A percentile compares a stretch with the other conserved stretches of the same genome.
These are phyloP conservation scores for Semaprochilodus insignis DNA, from an alignment of 2,797 vertebrate genomes.

Conservation along the genomic window DNA sequence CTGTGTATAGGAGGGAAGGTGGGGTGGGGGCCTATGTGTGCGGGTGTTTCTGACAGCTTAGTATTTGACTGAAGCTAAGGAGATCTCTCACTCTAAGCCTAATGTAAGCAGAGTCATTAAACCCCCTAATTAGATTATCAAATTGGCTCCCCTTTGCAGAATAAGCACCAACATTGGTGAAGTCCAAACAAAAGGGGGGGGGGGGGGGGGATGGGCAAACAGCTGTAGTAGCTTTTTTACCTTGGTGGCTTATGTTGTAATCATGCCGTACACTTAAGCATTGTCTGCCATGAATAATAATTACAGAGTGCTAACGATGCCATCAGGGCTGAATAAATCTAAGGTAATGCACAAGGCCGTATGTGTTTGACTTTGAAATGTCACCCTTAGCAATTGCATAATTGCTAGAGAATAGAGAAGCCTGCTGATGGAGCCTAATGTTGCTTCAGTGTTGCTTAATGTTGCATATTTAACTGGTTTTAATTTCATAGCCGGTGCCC, in stretches of 20 bases:
- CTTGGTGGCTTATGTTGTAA: conserved; percentile 28
- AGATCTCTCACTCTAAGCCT: conserved; percentile 14
- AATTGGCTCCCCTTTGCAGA: conserved; percentile 21
- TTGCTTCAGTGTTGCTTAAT: conserved; percentile 12
- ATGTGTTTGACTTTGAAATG: conserved; percentile 20
- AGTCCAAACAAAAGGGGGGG: conserved; percentile 23
- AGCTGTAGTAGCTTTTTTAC: conserved; percentile 11
- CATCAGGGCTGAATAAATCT: conserved; percentile 16
- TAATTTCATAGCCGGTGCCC: neutral
- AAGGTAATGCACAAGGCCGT: conserved; percentile 1
- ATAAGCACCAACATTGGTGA: conserved; percentile 10
- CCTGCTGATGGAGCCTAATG: neutral
- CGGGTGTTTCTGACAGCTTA: conserved; percentile 15
- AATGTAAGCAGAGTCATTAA: conserved; percentile 43
- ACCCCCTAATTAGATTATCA: conserved; percentile 54
- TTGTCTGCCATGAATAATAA: conserved; percentile 43
- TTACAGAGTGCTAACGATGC: conserved; percentile 29
- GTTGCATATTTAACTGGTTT: conserved; percentile 1
- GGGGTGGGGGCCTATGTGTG: too few relatives aligned
- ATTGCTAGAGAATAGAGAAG: conserved; percentile 19
- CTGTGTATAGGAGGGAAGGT: neutral
- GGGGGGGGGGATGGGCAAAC: conserved; percentile 18
- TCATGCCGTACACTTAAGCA: conserved; percentile 17
- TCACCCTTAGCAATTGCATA: neutral
- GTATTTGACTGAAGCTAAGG: conserved; percentile 18